These are phyloP conservation scores for Drosophila truncata DNA, from an alignment of 1,140 invertebrate genomes.

Conservation along the genomic window DNA sequence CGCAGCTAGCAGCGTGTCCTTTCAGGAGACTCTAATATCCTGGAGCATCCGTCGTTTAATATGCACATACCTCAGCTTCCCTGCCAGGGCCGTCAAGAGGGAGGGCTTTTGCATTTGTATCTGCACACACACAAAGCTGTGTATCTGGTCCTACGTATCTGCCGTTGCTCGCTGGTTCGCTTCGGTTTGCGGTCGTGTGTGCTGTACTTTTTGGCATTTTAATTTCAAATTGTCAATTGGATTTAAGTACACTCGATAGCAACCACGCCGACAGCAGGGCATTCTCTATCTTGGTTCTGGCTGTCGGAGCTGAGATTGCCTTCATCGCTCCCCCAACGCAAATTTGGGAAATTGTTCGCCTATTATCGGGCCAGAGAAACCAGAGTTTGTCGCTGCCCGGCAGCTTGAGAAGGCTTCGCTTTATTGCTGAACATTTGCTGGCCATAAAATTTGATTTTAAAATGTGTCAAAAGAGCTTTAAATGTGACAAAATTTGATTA, in stretches of 20 bases:
- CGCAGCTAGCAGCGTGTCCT: not conserved
- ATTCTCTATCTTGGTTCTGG: conserved; percentile 4
- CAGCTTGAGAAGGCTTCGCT: conserved; percentile 9
- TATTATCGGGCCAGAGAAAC: conserved; percentile 58
- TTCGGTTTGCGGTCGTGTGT: conserved; percentile 59
- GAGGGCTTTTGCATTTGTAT: conserved; percentile 12
- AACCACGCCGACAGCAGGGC: conserved; percentile 48
- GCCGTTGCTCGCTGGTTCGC: conserved; percentile 32
- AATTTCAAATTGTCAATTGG: conserved; percentile 84
- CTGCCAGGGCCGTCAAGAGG: not conserved
- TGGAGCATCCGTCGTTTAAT: conserved; percentile 10
- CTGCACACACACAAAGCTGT: not conserved
- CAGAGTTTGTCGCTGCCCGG: conserved; percentile 9
- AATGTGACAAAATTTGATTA: conserved; percentile 74
- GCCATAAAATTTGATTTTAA: conserved; percentile 78
- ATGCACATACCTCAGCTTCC: conserved; percentile 1
- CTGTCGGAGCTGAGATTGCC: conserved; percentile 56
- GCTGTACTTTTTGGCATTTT: conserved; percentile 81
- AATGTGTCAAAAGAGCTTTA: conserved; percentile 80
- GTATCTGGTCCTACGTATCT: conserved; percentile 33
- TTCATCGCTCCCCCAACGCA: conserved; percentile 75
- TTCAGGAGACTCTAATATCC: not conserved
- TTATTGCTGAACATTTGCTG: conserved; percentile 55
- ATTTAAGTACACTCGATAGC: conserved; percentile 76
- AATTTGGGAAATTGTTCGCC: conserved; percentile 72